Evolutionary conservation across 2,113 vertebrate species (phyloP), one percentile per base, ranked within the genome.

Genomic region (Melanostigma gelatinosum): DNA sequence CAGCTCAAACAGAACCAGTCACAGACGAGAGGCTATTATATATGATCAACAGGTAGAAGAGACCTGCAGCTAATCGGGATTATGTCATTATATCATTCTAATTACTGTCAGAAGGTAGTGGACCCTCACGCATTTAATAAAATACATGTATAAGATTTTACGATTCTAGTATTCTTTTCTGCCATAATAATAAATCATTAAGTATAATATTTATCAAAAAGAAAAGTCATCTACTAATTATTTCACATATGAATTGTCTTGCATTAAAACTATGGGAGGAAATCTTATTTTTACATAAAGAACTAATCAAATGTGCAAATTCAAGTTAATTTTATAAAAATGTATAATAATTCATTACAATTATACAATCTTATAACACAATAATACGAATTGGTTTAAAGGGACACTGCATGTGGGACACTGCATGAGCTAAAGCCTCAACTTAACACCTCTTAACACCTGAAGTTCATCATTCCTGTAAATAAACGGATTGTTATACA

Each of bases 1-100:
- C 24, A 24, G 24, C 24, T 29, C 29, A 29, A 29, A 29, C 32
- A 34, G 3, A 34, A 34, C 32, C 32, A 34, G 32, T 16, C n/a
- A n/a, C 65, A 57, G 73, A 32, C 80, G 52, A 70, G 74, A 40
- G 60, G 67, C 48, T 42, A 54, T 24, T 24, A 24, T 24, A 24
- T 24, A 24, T 24, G 1, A 24, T 24, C 24, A 24, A 75, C 77
- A 36, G 34, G 50, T 24, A 58, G 66, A 36, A 42, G 15, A 18
- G 42, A 75, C 72, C 67, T 44, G 50, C 34, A 24, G 52, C 52
- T 44, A 20, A 77, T 76, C 57, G 55, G 36, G n/a, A 61, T 72
- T 67, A 81, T 27, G 32, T 65, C 32, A 74, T 62, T 57, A 42
- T 40, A 48, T 63, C 63, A 50, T 65, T 29, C 38, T 50, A 81